Percentiles rank a stretch among this genome's conserved stretches.
Conservation (phyloP, 2,888 invertebrate species). For the Amaurobius ferox region DNA sequence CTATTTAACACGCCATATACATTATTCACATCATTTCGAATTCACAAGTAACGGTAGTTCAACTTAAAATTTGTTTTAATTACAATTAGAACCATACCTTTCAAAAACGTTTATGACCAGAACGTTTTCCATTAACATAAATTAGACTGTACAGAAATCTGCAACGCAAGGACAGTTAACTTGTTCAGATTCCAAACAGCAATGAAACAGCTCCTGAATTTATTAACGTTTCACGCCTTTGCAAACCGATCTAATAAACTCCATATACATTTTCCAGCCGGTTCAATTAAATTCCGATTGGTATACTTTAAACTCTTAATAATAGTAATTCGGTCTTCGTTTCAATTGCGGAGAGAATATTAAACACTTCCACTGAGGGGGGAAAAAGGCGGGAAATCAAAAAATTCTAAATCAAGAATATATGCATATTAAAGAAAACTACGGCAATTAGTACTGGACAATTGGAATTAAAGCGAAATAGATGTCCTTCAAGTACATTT, state of each 20-base stretch:
- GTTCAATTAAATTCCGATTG: background rate
- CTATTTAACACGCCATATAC: too few relatives aligned
- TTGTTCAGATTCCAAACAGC: background rate
- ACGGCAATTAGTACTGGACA: background rate
- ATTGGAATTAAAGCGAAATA: background rate
- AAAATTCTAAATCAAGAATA: background rate
- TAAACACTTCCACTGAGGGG: background rate
- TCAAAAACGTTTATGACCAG: too few relatives aligned
- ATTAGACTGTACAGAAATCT: background rate
- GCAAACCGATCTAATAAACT: background rate
- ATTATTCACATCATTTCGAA: too few relatives aligned
- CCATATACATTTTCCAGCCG: background rate
- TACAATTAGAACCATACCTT: too few relatives aligned
- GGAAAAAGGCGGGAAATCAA: background rate
- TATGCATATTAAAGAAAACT: background rate
- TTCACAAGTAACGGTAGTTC: too few relatives aligned
- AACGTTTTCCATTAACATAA: background rate
- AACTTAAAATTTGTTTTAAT: too few relatives aligned
- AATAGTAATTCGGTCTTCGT: background rate
- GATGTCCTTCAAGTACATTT: background rate
- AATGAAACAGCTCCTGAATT: background rate
- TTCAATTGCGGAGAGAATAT: background rate
- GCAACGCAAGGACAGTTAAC: background rate
- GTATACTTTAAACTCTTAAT: background rate
- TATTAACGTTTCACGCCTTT: background rate